Percentiles rank a stretch among this genome's conserved stretches.
Evolutionary conservation across 2,888 invertebrate species (phyloP).

Genomic region (Bombylius major): DNA sequence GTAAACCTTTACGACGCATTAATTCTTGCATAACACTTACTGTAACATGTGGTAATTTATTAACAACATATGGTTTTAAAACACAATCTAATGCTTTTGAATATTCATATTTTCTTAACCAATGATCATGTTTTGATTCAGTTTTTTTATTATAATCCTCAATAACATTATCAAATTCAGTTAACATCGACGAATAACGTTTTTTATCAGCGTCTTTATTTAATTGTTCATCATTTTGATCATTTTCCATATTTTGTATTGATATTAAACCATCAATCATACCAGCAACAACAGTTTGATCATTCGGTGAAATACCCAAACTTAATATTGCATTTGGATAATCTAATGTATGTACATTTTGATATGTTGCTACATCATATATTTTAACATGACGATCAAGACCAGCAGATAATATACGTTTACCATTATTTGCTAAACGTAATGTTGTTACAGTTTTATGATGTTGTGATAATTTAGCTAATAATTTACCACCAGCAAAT

Average conservation of each 20-base stretch:
- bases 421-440: constrained; percentile 66
- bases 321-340: constrained; percentile 86
- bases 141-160: constrained; percentile 26
- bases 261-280: constrained; percentile 88
- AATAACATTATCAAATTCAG: constrained; percentile 42
- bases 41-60: constrained; percentile 60
- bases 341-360: constrained; percentile 76
- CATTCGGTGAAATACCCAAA: constrained; percentile 59
- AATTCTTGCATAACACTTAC: constrained; percentile 76
- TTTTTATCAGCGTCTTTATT: neutral
- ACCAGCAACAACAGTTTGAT: constrained; percentile 79
- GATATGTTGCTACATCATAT: constrained; percentile 75
- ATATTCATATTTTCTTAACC: constrained; percentile 68
- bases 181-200: neutral
- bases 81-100: constrained; percentile 65
- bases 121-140: constrained; percentile 46
- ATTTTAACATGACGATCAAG: constrained; percentile 89
- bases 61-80: constrained; percentile 45
- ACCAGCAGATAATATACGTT: constrained; percentile 75
- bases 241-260: constrained; percentile 60
- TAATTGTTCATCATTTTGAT: constrained; percentile 36
- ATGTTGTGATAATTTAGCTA: constrained; percentile 79
- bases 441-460: constrained; percentile 91
- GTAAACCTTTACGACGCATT: constrained; percentile 65
- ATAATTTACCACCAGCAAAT: constrained; percentile 69